Conservation (phyloP, 2,888 invertebrate species). For the Eupeodes latifasciatus region DNA sequence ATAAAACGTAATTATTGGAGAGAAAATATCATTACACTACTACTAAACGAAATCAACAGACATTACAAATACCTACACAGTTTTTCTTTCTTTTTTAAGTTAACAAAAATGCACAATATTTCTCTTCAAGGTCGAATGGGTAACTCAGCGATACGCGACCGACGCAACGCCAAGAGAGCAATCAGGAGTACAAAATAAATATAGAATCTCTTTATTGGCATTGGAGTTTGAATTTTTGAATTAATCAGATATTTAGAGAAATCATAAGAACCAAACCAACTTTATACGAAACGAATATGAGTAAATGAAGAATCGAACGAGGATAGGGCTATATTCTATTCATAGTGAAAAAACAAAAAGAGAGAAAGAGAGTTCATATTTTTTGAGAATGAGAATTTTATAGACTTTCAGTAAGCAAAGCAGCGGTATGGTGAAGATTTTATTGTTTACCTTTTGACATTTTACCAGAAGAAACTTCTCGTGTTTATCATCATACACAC, state of each 20-base stretch:
- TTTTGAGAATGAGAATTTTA: constrained; percentile 31
- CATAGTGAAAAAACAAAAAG: background rate
- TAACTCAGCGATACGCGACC: constrained; percentile 45
- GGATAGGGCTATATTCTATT: background rate
- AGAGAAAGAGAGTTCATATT: constrained; percentile 24
- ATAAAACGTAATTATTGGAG: constrained; percentile 2
- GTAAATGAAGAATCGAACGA: background rate
- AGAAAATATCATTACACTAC: constrained; percentile 10
- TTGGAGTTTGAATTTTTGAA: background rate
- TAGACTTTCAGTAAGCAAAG: constrained; percentile 8
- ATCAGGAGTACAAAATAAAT: constrained; percentile 35
- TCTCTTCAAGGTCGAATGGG: constrained; percentile 75
- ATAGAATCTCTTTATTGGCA: constrained; percentile 25
- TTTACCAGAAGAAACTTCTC: constrained; percentile 40
- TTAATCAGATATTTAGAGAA: constrained; percentile 21
- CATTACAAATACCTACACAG: constrained; percentile 8
- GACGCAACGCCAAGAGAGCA: constrained; percentile 53
- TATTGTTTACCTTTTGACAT: constrained; percentile 71
- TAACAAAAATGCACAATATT: constrained; percentile 47
- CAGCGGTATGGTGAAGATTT: constrained; percentile 17
- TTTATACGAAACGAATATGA: background rate
- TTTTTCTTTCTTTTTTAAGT: background rate
- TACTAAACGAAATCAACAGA: constrained; percentile 55
- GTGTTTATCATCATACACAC: background rate
- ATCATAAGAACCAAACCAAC: background rate